Evolutionary conservation across 2,888 invertebrate species (phyloP).

Genomic region (Lochmaea capreae): DNA sequence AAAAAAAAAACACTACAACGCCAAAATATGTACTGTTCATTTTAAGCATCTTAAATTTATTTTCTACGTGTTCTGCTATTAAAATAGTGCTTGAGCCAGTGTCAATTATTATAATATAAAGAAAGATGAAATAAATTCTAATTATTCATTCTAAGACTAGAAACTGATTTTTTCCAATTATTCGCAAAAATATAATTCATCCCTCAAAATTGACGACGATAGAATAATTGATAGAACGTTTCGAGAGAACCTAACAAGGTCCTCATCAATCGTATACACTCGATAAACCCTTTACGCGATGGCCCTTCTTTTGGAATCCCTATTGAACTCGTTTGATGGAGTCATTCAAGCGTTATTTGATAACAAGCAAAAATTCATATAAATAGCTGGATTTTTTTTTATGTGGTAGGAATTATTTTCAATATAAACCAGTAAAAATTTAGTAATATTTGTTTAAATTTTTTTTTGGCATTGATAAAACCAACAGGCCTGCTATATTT

Average conservation of each 20-base stretch:
- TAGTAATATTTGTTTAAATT: too few species aligned
- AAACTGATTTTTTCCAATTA: not conserved
- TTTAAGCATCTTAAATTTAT: too few species aligned
- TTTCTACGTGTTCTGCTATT: too few species aligned
- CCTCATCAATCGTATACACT: conserved; percentile 56
- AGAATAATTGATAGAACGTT: conserved; percentile 15
- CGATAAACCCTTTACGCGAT: conserved; percentile 54
- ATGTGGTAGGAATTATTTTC: not conserved
- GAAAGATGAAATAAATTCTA: too few species aligned
- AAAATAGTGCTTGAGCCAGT: too few species aligned
- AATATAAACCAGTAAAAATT: too few species aligned
- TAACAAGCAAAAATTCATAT: conserved; percentile 49
- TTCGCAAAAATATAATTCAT: not conserved
- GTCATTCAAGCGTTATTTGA: conserved; percentile 43
- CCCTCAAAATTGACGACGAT: conserved; percentile 12
- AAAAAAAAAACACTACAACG: too few species aligned
- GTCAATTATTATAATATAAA: too few species aligned
- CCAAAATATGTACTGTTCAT: too few species aligned
- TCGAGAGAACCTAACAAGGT: conserved; percentile 51
- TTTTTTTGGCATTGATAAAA: too few species aligned
- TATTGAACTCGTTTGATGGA: conserved; percentile 49
- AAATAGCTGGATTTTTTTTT: conserved; percentile 30
- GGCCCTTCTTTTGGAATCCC: conserved; percentile 41
- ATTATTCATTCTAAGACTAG: too few species aligned
- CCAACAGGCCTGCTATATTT: too few species aligned